These are phyloP conservation scores for Pseudopipra pipra DNA, from an alignment of 2,113 vertebrate genomes.

Conservation along the genomic window DNA sequence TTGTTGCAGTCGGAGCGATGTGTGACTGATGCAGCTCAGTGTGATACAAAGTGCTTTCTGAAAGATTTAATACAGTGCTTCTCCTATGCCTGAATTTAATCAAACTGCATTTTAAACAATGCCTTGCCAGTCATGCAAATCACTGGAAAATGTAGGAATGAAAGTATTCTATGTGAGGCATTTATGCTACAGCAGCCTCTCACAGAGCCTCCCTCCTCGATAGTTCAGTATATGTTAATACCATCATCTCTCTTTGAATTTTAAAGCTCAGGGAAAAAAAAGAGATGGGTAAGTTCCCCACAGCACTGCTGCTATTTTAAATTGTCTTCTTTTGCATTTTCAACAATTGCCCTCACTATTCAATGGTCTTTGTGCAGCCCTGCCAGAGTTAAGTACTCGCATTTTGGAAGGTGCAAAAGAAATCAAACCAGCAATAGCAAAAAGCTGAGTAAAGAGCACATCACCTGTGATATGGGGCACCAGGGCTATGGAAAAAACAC, in stretches of 20 bases:
- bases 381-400: neutral
- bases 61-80: conserved; percentile 8
- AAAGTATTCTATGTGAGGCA: neutral
- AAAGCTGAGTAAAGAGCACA: neutral
- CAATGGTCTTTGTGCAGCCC: neutral
- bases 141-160: neutral
- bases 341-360: neutral
- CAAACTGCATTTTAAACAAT: conserved; percentile 13
- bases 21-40: conserved; percentile 3
- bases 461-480: neutral
- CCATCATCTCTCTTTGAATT: neutral
- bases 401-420: neutral
- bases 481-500: neutral
- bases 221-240: neutral
- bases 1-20: neutral
- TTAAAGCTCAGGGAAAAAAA: neutral
- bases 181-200: neutral
- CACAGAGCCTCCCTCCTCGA: neutral
- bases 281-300: neutral
- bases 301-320: conserved; percentile 2
- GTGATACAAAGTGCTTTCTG: conserved; percentile 7
- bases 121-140: neutral
- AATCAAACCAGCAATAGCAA: neutral
- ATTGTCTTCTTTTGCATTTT: neutral
- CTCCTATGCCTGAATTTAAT: neutral